Evolutionary conservation across 2,113 vertebrate species (phyloP).

Genomic region (Corythoichthys intestinalis): DNA sequence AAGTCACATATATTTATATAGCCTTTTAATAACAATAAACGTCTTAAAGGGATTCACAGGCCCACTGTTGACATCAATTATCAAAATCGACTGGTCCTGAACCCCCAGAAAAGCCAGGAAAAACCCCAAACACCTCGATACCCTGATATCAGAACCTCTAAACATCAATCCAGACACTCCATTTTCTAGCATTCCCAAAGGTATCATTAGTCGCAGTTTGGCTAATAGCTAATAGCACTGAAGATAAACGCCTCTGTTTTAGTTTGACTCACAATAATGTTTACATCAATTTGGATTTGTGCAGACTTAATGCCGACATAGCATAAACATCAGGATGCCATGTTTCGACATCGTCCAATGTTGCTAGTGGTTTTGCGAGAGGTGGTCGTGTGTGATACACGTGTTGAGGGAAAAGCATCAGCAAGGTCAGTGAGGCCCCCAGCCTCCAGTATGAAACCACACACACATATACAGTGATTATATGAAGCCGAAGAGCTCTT

Average conservation of each 20-base stretch:
- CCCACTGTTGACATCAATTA: too few relatives aligned
- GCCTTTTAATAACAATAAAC: too few relatives aligned
- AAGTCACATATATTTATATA: too few relatives aligned
- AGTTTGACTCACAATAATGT: background rate
- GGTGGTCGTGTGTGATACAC: background rate
- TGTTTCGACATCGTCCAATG: background rate
- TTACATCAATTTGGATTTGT: background rate
- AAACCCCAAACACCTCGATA: too few relatives aligned
- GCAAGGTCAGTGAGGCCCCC: background rate
- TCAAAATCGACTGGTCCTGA: too few relatives aligned
- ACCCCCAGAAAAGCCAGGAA: too few relatives aligned
- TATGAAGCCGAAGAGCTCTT: constrained; percentile 33
- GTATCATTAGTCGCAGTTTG: background rate
- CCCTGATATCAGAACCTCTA: too few relatives aligned
- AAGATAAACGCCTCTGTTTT: background rate
- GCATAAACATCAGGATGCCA: background rate
- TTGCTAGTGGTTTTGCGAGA: background rate
- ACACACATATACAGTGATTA: constrained; percentile 4
- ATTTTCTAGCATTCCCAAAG: too few relatives aligned
- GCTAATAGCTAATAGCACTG: background rate
- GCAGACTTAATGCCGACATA: background rate
- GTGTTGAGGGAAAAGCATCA: background rate
- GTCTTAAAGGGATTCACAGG: too few relatives aligned
- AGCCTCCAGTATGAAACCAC: constrained; percentile 12
- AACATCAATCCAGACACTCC: too few relatives aligned